Conservation (phyloP, 53 echinoderm and acorn worm genomes). For the Hippasteria phrygiana region DNA sequence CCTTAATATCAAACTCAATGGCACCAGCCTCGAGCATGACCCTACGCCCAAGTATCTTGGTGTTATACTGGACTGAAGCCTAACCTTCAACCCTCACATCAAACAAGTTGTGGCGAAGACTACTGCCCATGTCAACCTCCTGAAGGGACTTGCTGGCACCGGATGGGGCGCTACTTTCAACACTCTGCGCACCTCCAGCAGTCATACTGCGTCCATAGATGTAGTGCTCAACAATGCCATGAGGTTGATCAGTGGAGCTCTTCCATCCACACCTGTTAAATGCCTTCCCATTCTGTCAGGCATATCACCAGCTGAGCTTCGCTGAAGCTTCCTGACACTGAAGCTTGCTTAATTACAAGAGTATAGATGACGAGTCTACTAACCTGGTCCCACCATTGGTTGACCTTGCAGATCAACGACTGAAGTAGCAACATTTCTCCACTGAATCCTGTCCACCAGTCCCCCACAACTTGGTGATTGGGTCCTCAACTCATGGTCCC, state of each 20-base stretch:
- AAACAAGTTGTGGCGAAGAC: neutral
- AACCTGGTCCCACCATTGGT: too few species aligned
- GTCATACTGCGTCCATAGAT: neutral
- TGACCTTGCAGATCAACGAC: too few species aligned
- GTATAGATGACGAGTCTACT: too few species aligned
- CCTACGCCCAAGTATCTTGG: conserved; percentile 1
- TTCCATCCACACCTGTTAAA: neutral
- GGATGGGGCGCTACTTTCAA: neutral
- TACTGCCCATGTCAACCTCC: neutral
- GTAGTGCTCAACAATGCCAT: neutral
- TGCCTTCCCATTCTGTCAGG: neutral
- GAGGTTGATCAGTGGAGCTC: neutral
- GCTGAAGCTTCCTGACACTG: neutral
- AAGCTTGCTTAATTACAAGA: neutral
- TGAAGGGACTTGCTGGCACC: neutral
- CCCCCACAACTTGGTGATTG: too few species aligned
- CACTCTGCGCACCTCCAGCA: too few species aligned
- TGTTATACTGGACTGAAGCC: neutral
- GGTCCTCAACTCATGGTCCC: too few species aligned
- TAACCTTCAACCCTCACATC: neutral
- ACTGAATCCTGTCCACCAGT: too few species aligned
- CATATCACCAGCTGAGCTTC: neutral
- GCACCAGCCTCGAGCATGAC: neutral
- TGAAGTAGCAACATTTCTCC: too few species aligned
- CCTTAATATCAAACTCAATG: neutral